Base-by-base conservation (phyloP, 2,113 vertebrate species). In the Motacilla alba region DNA sequence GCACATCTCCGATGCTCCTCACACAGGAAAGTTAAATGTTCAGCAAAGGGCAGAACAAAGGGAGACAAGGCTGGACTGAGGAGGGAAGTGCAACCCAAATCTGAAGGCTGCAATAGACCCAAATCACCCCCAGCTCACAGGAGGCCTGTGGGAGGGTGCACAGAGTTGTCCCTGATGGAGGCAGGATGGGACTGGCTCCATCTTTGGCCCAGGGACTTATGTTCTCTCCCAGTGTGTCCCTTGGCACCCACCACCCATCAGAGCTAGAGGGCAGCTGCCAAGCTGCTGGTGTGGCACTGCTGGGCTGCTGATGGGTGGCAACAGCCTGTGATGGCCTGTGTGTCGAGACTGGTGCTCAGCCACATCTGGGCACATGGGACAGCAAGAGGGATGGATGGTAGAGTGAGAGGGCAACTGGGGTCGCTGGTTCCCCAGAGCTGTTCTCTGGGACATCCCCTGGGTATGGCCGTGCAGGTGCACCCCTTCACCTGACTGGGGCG, bases 31-130 rank as follows among this genome's bases (percentile, higher is more conserved):
- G 23, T 8, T 59, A 39, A 68, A 17, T 7, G 23, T 56, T 72
- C 58, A 63, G 33, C 27, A 22, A 72, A 83, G 18, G 30, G 13
- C 53, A 77, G 59, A 87, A 30, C 15, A 55, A 67, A 81, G 37
- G 1, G 12, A 15, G 20, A 33, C 46, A 67, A 27, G 26, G 43
- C n/a, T 82, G 60, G 14, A 14, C 26, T 0, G 0, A 16, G 24
- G 16, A 77, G 63, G 33, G 44, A 74, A 35, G 11, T 19, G 16
- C 43, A 75, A 49, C 22, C 49, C 37, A 53, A n/a, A 44, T 49
- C 31, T 70, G n/a, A 50, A 44, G 41, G 5, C 55, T 85, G 50
- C 4, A 17, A 68, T 21, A 35, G 55, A 18, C 50, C 35, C 17
- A 77, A 33, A 81, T 23, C 28, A 6, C 8, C 19, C 37, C 44